These are phyloP conservation scores for Zosterops hypoxanthus DNA, from an alignment of 2,113 vertebrate genomes.

Conservation along the genomic window DNA sequence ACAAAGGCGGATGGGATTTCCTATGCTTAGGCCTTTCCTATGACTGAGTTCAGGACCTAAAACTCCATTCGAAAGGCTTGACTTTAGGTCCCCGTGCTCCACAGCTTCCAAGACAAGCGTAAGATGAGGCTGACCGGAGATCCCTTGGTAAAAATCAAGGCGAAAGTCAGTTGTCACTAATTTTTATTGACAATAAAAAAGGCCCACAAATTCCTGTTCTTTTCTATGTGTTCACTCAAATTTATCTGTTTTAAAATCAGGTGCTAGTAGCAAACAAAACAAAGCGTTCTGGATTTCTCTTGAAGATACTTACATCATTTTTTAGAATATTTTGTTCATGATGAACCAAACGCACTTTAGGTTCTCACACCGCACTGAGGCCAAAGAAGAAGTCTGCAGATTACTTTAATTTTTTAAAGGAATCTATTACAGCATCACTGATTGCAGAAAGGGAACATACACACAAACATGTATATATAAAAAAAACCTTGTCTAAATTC, in stretches of 20 bases:
- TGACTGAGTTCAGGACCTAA: not conserved
- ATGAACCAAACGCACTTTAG: not conserved
- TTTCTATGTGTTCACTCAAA: not conserved
- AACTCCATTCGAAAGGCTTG: not conserved
- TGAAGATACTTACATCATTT: not conserved
- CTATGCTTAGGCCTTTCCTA: not conserved
- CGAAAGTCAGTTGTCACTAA: not conserved
- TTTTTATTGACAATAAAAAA: constrained; percentile 31
- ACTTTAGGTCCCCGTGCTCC: constrained; percentile 6
- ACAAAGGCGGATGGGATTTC: not conserved
- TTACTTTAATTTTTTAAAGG: not conserved
- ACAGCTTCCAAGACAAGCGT: not conserved
- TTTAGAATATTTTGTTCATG: not conserved
- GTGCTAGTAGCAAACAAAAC: not conserved
- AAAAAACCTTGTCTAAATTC: not conserved
- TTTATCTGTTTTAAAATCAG: constrained; percentile 1
- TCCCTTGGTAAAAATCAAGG: not conserved
- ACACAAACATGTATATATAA: not conserved
- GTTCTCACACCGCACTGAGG: rapidly evolving
- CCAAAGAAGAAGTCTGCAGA: not conserved
- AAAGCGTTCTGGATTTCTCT: not conserved
- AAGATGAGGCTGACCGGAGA: not conserved
- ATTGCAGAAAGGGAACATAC: not conserved
- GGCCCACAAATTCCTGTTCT: not conserved
- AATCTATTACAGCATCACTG: not conserved